These are phyloP conservation scores for Artemisiospiza belli DNA, from an alignment of 2,113 vertebrate species.

Conservation along the genomic window DNA sequence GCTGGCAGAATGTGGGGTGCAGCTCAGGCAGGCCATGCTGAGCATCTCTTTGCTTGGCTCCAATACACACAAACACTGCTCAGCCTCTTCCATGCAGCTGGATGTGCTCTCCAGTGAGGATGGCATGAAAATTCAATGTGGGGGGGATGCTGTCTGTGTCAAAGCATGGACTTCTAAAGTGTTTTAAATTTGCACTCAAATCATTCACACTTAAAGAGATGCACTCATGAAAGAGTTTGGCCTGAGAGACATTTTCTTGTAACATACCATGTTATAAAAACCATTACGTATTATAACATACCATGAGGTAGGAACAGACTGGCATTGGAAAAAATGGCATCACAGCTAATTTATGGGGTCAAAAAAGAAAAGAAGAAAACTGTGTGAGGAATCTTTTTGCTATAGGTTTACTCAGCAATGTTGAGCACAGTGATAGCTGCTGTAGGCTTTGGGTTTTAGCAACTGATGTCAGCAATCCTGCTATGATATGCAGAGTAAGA, in stretches of 20 bases:
- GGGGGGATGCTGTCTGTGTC: not conserved
- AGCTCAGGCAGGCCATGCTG: not conserved
- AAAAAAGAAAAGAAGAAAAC: not conserved
- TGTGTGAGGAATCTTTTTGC: not conserved
- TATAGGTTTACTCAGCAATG: not conserved
- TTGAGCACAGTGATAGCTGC: not conserved
- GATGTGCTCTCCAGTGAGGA: not conserved
- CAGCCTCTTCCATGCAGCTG: not conserved
- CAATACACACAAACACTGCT: too few species aligned
- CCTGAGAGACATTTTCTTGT: not conserved
- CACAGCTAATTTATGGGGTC: not conserved
- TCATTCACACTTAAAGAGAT: not conserved
- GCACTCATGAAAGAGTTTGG: not conserved
- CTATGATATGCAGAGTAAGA: not conserved
- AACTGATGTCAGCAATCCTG: not conserved
- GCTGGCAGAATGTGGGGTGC: not conserved
- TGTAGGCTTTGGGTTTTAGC: not conserved
- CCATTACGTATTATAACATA: not conserved
- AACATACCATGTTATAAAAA: too few species aligned
- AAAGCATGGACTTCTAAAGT: not conserved
- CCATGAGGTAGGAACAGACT: not conserved
- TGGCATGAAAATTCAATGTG: not conserved
- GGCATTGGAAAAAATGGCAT: not conserved
- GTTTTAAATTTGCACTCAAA: not conserved
- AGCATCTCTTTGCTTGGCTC: not conserved